These are phyloP conservation scores for Melanocharis versteri DNA, from an alignment of 2,113 vertebrate species.

Conservation along the genomic window DNA sequence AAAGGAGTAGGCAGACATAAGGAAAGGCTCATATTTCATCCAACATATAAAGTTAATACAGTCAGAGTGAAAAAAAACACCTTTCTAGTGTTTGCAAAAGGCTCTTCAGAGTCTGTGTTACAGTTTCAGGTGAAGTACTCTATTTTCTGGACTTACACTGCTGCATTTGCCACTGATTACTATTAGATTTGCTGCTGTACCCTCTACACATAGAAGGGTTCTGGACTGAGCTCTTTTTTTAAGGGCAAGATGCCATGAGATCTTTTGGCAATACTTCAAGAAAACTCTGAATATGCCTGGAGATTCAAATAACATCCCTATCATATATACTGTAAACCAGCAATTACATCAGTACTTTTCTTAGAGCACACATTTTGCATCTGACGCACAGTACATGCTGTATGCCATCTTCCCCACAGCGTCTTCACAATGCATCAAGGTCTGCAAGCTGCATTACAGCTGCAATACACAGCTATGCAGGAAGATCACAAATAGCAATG, in stretches of 20 bases:
- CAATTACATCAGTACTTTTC: not conserved
- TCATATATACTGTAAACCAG: not conserved
- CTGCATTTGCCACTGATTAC: not conserved
- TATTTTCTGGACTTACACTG: not conserved
- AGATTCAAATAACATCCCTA: not conserved
- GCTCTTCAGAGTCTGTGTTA: not conserved
- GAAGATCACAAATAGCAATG: not conserved
- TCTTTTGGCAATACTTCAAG: not conserved
- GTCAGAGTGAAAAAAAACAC: fast-evolving
- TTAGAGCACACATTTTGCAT: not conserved
- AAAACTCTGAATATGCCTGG: not conserved
- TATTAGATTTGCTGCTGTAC: not conserved
- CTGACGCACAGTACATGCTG: not conserved
- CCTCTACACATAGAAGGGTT: not conserved
- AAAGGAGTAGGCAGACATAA: not conserved
- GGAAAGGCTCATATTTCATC: not conserved
- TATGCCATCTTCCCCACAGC: not conserved
- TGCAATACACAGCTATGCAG: not conserved
- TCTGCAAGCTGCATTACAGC: not conserved
- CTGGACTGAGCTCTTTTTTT: not conserved
- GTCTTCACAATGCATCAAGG: not conserved
- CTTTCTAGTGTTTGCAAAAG: not conserved
- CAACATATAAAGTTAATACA: not conserved
- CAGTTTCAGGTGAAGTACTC: not conserved
- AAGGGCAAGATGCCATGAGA: not conserved